Evolutionary conservation across 2,797 vertebrate genomes (phyloP), one percentile per base, ranked within the genome.

Genomic region (Epinephelus awoara): DNA sequence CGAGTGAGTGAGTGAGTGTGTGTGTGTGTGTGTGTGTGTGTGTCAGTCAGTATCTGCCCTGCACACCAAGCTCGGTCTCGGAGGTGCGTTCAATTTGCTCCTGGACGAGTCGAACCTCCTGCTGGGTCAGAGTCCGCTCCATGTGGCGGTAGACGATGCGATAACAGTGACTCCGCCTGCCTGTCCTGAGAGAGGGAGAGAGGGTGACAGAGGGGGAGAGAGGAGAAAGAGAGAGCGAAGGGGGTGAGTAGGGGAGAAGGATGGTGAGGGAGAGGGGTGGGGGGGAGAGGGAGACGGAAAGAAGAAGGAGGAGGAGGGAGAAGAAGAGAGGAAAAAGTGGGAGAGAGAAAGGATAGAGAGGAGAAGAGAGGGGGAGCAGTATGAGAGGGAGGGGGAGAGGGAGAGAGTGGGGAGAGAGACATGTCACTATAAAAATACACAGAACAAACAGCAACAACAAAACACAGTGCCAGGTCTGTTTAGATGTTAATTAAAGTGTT

Each of bases 131-230:
- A 1, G 97, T 98, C 67, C 95, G 94, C 93, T 98, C 98, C 78
- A 95, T 97, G 95, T 99, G 98, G 6, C 97, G 97, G 91, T 99
- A 99, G 47, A 86, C 56, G 82, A 99, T 95, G 0, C 96, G 95
- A 90, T 98, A 99, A 90, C 98, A 99, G 34, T 97, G 97, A 84
- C 98, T 99, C 86, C 93, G 90, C 94, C 94, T 96, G 77, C 93
- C 93, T 0, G 95, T 97, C 95, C 98, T 99, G 82, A 25, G 18
- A 47, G 44, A 44, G 27, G 17, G 21, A 40, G 23, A 23, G 34
- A 38, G 8, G 15, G 54, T 42, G 40, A 23, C 12, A 27, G 54
- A 47, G 17, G 21, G 54, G 21, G 12, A 42, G 13, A 56, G 6
- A 21, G 61, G 44, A 46, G 44, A 15, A 15, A 47, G 3, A 64